Evolutionary conservation across 2,113 vertebrate species (phyloP), one percentile per base, ranked within the genome.

Genomic region (Ciconia stormi): DNA sequence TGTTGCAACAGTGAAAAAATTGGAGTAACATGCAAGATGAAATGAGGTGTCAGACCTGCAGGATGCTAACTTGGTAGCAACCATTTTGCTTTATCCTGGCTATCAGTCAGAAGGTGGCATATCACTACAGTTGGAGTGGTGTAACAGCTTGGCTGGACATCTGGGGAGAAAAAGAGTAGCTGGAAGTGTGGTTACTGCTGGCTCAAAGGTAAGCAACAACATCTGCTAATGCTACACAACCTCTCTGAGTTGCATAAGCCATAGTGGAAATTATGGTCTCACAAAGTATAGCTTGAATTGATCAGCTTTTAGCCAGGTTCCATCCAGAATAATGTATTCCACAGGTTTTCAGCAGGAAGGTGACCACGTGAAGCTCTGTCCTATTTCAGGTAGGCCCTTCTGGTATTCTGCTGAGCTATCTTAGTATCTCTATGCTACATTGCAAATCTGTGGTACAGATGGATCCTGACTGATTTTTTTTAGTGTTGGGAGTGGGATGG

Each of bases 201-300:
- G 82, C 36, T 9, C 40, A 69, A 65, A 89, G 19, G 30, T 10
- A 38, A 55, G 49, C 52, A 82, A 61, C 66, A 76, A 17, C 9
- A 32, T 26, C 56, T 85, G 22, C 55, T 82, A 58, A 38, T 42
- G 47, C 8, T 59, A 9, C 91, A 62, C 0, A 5, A 87, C 15
- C 8, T 70, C 23, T 56, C 6, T 23, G 46, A 58, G 65, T n/a
- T 0, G 0, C 46, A 16, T 16, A 38, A 84, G 2, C 47, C 78
- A 7, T 18, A 44, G 32, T 20, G 81, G 34, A 89, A 66, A 44
- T 16, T 9, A 30, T 0, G 1, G 50, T 78, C 55, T 94, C 16
- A 22, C 34, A 66, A 36, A 36, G 11, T 7, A 40, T 2, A 83
- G 30, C 23, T 89, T 66, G 77, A 52, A 58, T 2, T 53, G 14